These are phyloP conservation scores for Sinotaia quadrata DNA, from an alignment of 2,888 invertebrate genomes.

Conservation along the genomic window DNA sequence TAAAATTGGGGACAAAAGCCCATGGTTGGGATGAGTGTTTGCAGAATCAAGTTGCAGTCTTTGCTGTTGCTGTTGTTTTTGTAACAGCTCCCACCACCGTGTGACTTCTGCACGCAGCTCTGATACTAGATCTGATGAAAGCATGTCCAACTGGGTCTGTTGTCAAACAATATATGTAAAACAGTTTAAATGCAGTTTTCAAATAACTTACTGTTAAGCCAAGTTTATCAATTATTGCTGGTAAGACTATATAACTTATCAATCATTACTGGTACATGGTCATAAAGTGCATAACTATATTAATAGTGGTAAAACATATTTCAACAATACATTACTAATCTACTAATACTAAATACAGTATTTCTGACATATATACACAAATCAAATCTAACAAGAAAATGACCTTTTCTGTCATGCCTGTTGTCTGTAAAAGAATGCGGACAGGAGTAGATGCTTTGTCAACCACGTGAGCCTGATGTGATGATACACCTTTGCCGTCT, in stretches of 20 bases:
- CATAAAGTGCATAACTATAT: too few relatives aligned
- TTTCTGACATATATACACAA: too few relatives aligned
- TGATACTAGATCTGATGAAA: conserved; percentile 90
- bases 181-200: neutral
- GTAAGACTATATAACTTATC: too few relatives aligned
- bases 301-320: too few relatives aligned
- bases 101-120: conserved; percentile 94
- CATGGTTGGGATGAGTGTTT: conserved; percentile 33
- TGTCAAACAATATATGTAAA: neutral
- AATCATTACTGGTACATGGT: too few relatives aligned
- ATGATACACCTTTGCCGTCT: conserved; percentile 84
- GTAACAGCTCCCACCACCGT: conserved; percentile 88
- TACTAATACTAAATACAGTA: too few relatives aligned
- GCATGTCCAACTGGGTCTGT: conserved; percentile 82
- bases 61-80: conserved; percentile 64
- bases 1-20: conserved; percentile 75
- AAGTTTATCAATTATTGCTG: neutral
- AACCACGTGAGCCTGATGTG: conserved; percentile 81
- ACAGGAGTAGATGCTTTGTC: conserved; percentile 74
- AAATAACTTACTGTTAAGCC: neutral
- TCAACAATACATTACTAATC: too few relatives aligned
- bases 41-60: conserved; percentile 52
- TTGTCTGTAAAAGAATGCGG: conserved; percentile 88
- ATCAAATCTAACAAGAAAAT: neutral
- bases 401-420: conserved; percentile 86